These are phyloP conservation scores for Drosophila ficusphila DNA, from an alignment of 1,140 invertebrate genomes.

Conservation along the genomic window DNA sequence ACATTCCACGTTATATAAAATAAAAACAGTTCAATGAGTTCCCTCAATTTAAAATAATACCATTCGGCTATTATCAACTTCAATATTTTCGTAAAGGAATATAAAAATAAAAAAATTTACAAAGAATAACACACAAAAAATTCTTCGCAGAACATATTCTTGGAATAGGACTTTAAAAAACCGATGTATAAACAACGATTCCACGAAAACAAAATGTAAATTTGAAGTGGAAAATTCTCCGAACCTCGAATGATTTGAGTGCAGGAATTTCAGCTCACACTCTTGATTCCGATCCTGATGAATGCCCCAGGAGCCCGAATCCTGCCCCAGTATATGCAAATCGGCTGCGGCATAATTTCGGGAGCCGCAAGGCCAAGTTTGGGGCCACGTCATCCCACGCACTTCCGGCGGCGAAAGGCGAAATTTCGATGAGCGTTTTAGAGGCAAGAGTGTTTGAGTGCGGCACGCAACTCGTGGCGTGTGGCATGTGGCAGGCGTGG, in stretches of 20 bases:
- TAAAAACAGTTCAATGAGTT: too few species aligned
- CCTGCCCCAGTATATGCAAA: conserved; percentile 19
- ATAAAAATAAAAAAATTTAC: background rate
- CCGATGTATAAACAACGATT: background rate
- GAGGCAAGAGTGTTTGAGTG: conserved; percentile 31
- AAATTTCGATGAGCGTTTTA: conserved; percentile 5
- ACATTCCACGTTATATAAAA: too few species aligned
- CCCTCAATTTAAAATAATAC: background rate
- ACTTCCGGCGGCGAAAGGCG: conserved; percentile 34
- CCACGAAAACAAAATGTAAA: background rate
- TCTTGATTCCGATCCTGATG: conserved; percentile 3
- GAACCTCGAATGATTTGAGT: background rate
- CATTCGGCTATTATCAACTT: too few species aligned
- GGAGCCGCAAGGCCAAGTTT: conserved; percentile 21
- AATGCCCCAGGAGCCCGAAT: background rate
- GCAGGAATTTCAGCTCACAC: background rate
- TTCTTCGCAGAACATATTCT: too few species aligned
- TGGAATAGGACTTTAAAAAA: too few species aligned
- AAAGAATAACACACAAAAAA: background rate
- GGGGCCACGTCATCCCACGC: conserved; percentile 42
- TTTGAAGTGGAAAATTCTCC: background rate
- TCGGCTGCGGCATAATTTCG: conserved; percentile 38
- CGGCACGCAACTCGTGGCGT: conserved; percentile 57
- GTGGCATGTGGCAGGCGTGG: conserved; percentile 36
- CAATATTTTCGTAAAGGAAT: too few species aligned